These are phyloP conservation scores for Lasioglossum leucozonium DNA, from an alignment of 2,888 invertebrate species.

Conservation along the genomic window DNA sequence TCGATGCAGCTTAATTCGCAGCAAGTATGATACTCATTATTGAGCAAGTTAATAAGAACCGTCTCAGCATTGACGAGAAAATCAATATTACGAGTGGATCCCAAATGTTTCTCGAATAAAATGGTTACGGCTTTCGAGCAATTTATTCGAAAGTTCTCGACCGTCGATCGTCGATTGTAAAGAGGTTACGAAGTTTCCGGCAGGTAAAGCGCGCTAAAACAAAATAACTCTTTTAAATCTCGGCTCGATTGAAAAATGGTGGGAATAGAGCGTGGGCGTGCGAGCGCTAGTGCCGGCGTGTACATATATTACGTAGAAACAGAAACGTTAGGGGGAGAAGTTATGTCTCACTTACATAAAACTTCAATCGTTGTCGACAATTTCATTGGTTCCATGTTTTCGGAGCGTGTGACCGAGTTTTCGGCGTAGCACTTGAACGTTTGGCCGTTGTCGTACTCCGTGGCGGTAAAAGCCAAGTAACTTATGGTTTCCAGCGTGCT, in stretches of 20 bases:
- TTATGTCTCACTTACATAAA: constrained; percentile 90
- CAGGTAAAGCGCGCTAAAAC: neutral
- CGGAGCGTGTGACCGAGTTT: constrained; percentile 91
- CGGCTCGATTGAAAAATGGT: neutral
- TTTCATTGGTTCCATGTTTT: constrained; percentile 91
- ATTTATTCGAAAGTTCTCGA: neutral
- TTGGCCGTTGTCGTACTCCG: constrained; percentile 92
- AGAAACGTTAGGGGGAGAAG: constrained; percentile 17
- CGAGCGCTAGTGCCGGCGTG: neutral
- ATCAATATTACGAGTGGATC: neutral
- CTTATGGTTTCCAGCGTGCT: constrained; percentile 93
- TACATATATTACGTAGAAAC: neutral
- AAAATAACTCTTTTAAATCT: neutral
- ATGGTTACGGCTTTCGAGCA: neutral
- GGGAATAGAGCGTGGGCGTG: neutral
- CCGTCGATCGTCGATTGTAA: neutral
- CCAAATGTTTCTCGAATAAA: too few species aligned
- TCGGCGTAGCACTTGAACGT: constrained; percentile 93
- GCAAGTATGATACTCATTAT: neutral
- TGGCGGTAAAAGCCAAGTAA: constrained; percentile 91
- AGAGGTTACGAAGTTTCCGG: neutral
- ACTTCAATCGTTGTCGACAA: constrained; percentile 91
- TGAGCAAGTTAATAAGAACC: too few species aligned
- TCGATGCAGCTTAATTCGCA: neutral
- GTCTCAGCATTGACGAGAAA: neutral